These are phyloP conservation scores for Dascyllus trimaculatus DNA, from an alignment of 2,113 vertebrate species.

Conservation along the genomic window DNA sequence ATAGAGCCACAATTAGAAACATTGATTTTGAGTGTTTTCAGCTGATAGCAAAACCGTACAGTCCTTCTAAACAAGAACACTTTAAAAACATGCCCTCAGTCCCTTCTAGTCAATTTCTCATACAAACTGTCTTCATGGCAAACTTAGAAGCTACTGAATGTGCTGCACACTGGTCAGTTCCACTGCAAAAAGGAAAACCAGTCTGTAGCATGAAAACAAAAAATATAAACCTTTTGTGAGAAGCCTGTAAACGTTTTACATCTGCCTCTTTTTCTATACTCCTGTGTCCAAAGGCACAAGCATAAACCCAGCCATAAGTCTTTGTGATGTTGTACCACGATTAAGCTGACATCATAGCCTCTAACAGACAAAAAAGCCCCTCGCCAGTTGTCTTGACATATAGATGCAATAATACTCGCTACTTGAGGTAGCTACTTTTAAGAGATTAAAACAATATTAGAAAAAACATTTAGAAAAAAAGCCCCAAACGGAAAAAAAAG, in stretches of 20 bases:
- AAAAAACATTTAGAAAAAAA: too few species aligned
- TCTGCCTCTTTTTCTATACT: background rate
- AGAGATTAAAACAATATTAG: too few species aligned
- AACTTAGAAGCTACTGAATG: background rate
- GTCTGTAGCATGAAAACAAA: background rate
- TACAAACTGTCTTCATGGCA: background rate
- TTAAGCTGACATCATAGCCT: background rate
- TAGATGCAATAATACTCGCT: too few species aligned
- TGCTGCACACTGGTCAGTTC: constrained; percentile 5
- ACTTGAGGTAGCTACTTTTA: too few species aligned
- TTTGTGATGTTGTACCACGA: background rate
- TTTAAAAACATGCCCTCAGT: background rate
- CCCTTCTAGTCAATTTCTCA: background rate
- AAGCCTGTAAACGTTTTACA: constrained; percentile 5
- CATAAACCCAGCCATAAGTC: background rate
- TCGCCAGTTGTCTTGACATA: too few species aligned
- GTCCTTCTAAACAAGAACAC: constrained; percentile 20
- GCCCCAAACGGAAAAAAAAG: too few species aligned
- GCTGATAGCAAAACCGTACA: constrained; percentile 22
- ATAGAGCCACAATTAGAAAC: constrained; percentile 30
- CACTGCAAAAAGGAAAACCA: constrained; percentile 2
- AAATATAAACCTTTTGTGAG: constrained; percentile 1
- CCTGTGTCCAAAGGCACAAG: background rate
- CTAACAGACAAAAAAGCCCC: background rate
- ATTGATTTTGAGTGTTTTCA: constrained; percentile 41